Evolutionary conservation across 2,113 vertebrate species (phyloP).

Genomic region (Macquaria australasica): DNA sequence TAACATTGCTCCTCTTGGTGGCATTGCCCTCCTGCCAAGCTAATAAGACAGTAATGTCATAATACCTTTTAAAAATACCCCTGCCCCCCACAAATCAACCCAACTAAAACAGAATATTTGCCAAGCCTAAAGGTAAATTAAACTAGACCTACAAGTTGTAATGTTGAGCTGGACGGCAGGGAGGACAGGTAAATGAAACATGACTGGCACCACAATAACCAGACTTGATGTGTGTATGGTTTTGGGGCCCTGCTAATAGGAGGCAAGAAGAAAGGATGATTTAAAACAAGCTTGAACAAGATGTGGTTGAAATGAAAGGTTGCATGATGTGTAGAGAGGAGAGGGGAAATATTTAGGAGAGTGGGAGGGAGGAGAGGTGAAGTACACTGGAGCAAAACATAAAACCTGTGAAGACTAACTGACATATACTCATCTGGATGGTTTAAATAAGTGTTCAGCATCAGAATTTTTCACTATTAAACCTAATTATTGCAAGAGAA

Average conservation of each 20-base stretch:
- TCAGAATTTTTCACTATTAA: slow-evolving; percentile 3
- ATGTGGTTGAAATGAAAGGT: background rate
- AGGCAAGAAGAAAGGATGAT: background rate
- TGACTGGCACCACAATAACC: background rate
- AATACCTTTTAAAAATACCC: background rate
- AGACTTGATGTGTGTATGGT: background rate
- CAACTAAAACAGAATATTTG: background rate
- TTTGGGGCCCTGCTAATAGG: background rate
- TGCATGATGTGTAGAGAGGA: background rate
- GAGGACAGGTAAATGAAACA: background rate
- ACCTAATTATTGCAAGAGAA: background rate
- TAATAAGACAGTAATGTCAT: background rate
- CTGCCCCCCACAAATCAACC: background rate
- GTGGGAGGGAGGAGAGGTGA: background rate
- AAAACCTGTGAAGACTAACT: background rate
- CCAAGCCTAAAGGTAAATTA: background rate
- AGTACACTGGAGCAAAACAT: background rate
- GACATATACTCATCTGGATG: background rate
- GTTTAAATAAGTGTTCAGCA: background rate
- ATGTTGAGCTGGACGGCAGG: background rate
- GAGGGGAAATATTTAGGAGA: background rate
- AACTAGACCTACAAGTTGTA: background rate
- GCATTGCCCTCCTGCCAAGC: background rate
- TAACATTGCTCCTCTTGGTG: background rate
- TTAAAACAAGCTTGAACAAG: background rate